phyloP scores from a whole-genome alignment of 2,797 vertebrate species.

The Cyprinella venusta region DNA sequence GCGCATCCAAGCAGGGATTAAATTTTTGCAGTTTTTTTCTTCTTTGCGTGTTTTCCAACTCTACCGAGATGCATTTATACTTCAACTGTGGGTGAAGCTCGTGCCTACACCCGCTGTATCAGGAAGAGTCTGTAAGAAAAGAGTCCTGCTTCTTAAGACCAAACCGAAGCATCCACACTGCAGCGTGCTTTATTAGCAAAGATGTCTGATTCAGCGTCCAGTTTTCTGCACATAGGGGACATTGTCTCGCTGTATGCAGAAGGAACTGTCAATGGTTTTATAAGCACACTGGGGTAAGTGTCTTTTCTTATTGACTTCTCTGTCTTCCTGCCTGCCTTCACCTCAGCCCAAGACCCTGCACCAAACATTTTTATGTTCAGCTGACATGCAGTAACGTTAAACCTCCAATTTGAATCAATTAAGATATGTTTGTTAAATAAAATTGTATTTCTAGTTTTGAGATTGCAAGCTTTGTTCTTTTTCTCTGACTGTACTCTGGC shows the following conservation, averaged over 20 bases:
- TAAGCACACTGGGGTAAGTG: slow-evolving; percentile 95
- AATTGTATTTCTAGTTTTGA: background rate
- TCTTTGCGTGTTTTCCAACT: background rate
- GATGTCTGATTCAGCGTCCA: slow-evolving; percentile 94
- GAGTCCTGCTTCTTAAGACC: slow-evolving; percentile 16
- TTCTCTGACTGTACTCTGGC: background rate
- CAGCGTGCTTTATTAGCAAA: slow-evolving; percentile 15
- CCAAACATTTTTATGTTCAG: background rate
- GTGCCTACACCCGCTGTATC: slow-evolving; percentile 34
- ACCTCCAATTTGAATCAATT: background rate
- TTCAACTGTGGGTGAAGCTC: slow-evolving; percentile 7
- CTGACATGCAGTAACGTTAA: background rate
- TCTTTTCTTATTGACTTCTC: background rate
- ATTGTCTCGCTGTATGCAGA: slow-evolving; percentile 96
- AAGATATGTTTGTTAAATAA: background rate
- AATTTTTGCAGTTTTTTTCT: background rate
- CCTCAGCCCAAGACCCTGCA: background rate
- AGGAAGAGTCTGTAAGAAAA: slow-evolving; percentile 58
- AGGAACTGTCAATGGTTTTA: slow-evolving; percentile 95
- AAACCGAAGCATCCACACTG: slow-evolving; percentile 4
- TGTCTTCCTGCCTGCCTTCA: slow-evolving; percentile 65
- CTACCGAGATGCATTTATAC: slow-evolving; percentile 38
- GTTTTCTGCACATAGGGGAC: slow-evolving; percentile 95
- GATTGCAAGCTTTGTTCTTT: background rate
- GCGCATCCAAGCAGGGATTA: background rate